Evolutionary conservation across 2,113 vertebrate genomes (phyloP).

Genomic region (Nothobranchius kuhntae): DNA sequence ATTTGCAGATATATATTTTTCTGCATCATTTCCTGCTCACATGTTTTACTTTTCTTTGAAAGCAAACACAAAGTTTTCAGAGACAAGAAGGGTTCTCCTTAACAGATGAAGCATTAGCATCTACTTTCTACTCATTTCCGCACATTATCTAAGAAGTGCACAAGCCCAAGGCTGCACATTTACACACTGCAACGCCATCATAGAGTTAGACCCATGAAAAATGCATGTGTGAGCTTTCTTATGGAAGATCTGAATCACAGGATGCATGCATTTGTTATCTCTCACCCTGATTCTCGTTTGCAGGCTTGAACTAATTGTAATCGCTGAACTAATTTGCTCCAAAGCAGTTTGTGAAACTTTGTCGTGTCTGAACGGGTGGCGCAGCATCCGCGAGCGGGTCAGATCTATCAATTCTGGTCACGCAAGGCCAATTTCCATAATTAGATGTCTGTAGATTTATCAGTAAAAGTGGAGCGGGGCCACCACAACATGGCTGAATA

Average conservation of each 20-base stretch:
- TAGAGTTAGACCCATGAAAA: slow-evolving; percentile 10
- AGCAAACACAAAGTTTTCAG: no score
- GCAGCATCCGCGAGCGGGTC: slow-evolving; percentile 23
- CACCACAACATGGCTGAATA: slow-evolving; percentile 25
- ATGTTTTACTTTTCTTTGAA: no score
- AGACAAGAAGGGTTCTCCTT: no score
- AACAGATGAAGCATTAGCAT: neutral
- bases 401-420: slow-evolving; percentile 34
- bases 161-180: slow-evolving; percentile 4
- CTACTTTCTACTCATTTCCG: slow-evolving; percentile 2
- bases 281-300: slow-evolving; percentile 20
- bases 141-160: neutral
- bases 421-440: slow-evolving; percentile 60
- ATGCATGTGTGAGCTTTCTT: slow-evolving; percentile 5
- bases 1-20: no score
- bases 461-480: slow-evolving; percentile 30
- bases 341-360: slow-evolving; percentile 35
- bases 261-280: neutral
- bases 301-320: slow-evolving; percentile 25
- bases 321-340: slow-evolving; percentile 3
- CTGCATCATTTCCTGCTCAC: no score
- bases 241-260: slow-evolving; percentile 9
- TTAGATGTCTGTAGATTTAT: slow-evolving; percentile 48
- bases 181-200: slow-evolving; percentile 35
- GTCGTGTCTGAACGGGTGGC: slow-evolving; percentile 28